phyloP scores from a whole-genome alignment of 2,888 invertebrate species.

The Dorcus hopei region DNA sequence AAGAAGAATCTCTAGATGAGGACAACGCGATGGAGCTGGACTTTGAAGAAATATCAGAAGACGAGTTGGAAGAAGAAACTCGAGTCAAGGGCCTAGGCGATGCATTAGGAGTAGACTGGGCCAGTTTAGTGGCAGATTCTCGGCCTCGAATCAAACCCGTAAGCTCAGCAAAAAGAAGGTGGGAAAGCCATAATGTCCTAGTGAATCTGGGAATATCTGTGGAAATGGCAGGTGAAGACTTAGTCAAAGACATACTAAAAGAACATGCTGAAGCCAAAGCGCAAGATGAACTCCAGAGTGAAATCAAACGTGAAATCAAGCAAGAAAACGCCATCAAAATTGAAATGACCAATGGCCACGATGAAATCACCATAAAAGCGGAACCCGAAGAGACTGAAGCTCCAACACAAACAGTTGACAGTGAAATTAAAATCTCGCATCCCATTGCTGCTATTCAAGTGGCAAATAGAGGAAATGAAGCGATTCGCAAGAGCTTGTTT shows the following conservation, averaged over 20 bases:
- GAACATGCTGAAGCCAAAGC: conserved; percentile 40
- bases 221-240: conserved; percentile 69
- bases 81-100: conserved; percentile 75
- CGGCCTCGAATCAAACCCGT: conserved; percentile 54
- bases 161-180: conserved; percentile 67
- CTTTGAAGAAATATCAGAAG: conserved; percentile 88
- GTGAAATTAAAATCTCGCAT: conserved; percentile 41
- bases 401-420: neutral
- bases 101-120: conserved; percentile 95
- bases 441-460: conserved; percentile 62
- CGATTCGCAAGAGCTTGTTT: conserved; percentile 62
- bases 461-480: conserved; percentile 57
- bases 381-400: conserved; percentile 31
- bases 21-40: conserved; percentile 70
- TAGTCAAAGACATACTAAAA: conserved; percentile 51
- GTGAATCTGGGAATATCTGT: conserved; percentile 78
- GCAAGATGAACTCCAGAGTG: conserved; percentile 28
- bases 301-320: conserved; percentile 26
- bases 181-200: conserved; percentile 77
- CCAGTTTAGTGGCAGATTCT: conserved; percentile 80
- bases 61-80: conserved; percentile 81
- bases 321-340: conserved; percentile 17
- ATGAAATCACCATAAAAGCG: conserved; percentile 20
- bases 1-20: conserved; percentile 61
- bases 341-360: conserved; percentile 13